Evolutionary conservation across 2,888 invertebrate genomes (phyloP).

Genomic region (Epicampocera succincta): DNA sequence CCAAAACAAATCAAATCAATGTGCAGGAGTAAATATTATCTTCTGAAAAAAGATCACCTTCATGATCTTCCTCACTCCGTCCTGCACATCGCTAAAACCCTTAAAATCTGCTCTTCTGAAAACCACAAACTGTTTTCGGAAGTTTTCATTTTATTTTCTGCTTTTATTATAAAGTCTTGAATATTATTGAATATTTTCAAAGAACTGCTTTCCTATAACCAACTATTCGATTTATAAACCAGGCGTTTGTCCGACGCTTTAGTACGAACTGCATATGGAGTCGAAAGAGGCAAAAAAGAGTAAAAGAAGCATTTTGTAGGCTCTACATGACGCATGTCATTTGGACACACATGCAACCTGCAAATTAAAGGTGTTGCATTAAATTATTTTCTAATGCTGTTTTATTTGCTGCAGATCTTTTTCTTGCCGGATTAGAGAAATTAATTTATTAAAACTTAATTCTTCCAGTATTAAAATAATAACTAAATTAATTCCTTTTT

Average conservation of each 20-base stretch:
- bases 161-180: neutral
- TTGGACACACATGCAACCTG: constrained; percentile 64
- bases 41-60: too few relatives aligned
- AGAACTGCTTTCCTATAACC: constrained; percentile 5
- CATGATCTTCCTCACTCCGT: too few relatives aligned
- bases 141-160: neutral
- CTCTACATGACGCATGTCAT: constrained; percentile 68
- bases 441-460: neutral
- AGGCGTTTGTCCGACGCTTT: constrained; percentile 10
- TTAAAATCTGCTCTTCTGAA: too few relatives aligned
- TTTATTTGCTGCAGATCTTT: constrained; percentile 1
- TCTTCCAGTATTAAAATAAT: neutral
- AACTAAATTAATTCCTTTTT: constrained; percentile 1
- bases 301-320: constrained; percentile 62
- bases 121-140: too few relatives aligned
- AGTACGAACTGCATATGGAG: constrained; percentile 15
- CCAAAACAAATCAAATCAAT: too few relatives aligned
- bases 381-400: constrained; percentile 40
- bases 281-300: constrained; percentile 8
- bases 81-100: too few relatives aligned
- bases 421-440: constrained; percentile 3
- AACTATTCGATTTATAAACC: neutral
- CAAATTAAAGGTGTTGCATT: constrained; percentile 62
- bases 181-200: constrained; percentile 5
- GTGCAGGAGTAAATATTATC: too few relatives aligned